Percentiles rank a stretch among this genome's conserved stretches.
Conservation (phyloP, 2,888 invertebrate species). For the Pyralis farinalis region DNA sequence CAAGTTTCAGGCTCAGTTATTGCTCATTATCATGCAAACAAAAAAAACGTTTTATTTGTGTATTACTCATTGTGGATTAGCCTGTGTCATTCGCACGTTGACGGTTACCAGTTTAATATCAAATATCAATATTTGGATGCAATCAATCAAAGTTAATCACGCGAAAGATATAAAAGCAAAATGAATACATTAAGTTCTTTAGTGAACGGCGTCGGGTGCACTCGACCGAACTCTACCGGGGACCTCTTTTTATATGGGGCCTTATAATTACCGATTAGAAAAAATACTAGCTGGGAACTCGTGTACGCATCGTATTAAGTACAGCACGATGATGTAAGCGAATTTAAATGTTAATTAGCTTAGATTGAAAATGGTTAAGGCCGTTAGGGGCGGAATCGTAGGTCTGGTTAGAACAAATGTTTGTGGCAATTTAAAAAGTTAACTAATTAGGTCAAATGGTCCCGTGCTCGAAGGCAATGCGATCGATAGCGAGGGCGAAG, state of each 20-base stretch:
- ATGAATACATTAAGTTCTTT: slow-evolving; percentile 74
- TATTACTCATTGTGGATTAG: slow-evolving; percentile 22
- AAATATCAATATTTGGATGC: slow-evolving; percentile 77
- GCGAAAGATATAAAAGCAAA: slow-evolving; percentile 77
- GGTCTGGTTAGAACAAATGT: slow-evolving; percentile 12
- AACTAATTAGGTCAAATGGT: slow-evolving; percentile 69
- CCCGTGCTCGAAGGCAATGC: slow-evolving; percentile 43
- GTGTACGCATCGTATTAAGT: slow-evolving; percentile 50
- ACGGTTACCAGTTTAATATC: slow-evolving; percentile 54
- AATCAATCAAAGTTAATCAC: slow-evolving; percentile 80
- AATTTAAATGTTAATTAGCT: slow-evolving; percentile 63
- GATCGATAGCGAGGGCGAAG: slow-evolving; percentile 53
- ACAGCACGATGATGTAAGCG: slow-evolving; percentile 68
- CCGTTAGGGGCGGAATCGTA: slow-evolving; percentile 20
- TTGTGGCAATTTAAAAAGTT: slow-evolving; percentile 54
- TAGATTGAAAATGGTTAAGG: slow-evolving; percentile 42
- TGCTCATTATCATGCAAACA: slow-evolving; percentile 47
- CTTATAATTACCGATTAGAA: slow-evolving; percentile 71
- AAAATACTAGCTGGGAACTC: slow-evolving; percentile 56
- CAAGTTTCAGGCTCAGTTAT: slow-evolving; percentile 37
- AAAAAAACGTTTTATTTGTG: slow-evolving; percentile 22
- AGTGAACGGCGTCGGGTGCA: slow-evolving; percentile 56
- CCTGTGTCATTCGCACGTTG: slow-evolving; percentile 31
- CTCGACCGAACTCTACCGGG: slow-evolving; percentile 46
- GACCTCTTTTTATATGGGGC: slow-evolving; percentile 52